Conservation (phyloP, 2,113 vertebrate species). For the Meriones unguiculatus region DNA sequence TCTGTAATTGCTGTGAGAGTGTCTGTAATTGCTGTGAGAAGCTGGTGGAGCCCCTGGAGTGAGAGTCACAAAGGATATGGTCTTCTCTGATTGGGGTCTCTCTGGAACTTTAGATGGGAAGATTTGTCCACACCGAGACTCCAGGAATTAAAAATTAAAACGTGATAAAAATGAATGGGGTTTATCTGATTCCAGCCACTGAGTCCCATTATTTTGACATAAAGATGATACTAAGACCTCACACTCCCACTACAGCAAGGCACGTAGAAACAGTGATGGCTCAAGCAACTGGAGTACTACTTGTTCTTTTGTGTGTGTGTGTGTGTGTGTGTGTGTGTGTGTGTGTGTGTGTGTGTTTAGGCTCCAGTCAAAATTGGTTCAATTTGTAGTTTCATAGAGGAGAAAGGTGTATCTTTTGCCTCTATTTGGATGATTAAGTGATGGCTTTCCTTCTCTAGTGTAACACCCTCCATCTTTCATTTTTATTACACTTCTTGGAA, state of each 20-base stretch:
- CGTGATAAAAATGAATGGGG: not conserved
- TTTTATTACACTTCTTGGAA: not conserved
- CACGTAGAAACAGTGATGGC: not conserved
- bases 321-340: no score
- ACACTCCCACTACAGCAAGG: not conserved
- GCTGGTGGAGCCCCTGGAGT: not conserved
- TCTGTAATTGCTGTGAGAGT: not conserved
- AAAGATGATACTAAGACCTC: not conserved
- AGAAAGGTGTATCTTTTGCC: not conserved
- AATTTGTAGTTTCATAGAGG: not conserved
- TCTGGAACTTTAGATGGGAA: not conserved
- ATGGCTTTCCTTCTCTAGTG: not conserved
- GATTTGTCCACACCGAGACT: not conserved
- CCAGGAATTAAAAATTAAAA: not conserved
- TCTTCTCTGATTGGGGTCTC: not conserved
- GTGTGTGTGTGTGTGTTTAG: not conserved
- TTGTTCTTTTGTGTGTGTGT: not conserved
- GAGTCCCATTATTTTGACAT: not conserved
- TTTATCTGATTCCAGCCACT: not conserved
- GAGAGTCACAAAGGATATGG: not conserved
- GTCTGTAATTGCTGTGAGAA: not conserved
- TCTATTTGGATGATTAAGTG: not conserved
- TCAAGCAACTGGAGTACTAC: not conserved
- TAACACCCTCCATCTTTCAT: not conserved
- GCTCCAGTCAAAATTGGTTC: not conserved